These are phyloP conservation scores for Oxytorus armatus DNA, from an alignment of 2,888 invertebrate species.

Conservation along the genomic window DNA sequence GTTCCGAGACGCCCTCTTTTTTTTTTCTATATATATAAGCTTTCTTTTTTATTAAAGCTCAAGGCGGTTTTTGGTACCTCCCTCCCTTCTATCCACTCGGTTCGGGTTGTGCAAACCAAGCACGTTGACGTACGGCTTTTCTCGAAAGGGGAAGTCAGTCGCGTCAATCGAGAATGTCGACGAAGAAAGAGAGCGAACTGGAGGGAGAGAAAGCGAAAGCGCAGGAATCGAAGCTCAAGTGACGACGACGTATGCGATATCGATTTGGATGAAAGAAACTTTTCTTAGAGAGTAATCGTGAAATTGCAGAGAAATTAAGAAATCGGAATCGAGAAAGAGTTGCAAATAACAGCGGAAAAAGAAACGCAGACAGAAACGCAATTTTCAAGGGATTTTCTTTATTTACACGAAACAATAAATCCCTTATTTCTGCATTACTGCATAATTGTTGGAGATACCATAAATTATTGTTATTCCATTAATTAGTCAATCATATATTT, in stretches of 20 bases:
- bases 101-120: constrained; percentile 41
- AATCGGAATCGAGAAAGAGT: constrained; percentile 1
- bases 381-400: too few relatives aligned
- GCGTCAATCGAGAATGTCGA: constrained; percentile 42
- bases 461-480: not conserved
- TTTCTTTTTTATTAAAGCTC: constrained; percentile 49
- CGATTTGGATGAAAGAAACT: constrained; percentile 42
- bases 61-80: constrained; percentile 58
- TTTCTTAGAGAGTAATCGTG: constrained; percentile 35
- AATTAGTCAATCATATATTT: too few relatives aligned
- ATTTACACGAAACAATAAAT: too few relatives aligned
- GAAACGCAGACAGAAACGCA: too few relatives aligned
- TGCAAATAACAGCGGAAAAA: too few relatives aligned
- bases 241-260: constrained; percentile 38
- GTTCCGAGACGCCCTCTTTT: constrained; percentile 42
- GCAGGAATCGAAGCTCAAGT: constrained; percentile 5
- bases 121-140: constrained; percentile 58
- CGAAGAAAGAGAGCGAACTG: constrained; percentile 29
- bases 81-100: constrained; percentile 3
- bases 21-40: constrained; percentile 49
- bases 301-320: not conserved
- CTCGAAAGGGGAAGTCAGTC: constrained; percentile 45
- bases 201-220: constrained; percentile 3
- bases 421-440: too few relatives aligned
- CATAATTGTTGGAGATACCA: not conserved